A percentile compares a stretch with the other conserved stretches of the same genome.
Evolutionary conservation across 2,888 invertebrate genomes (phyloP).

Genomic region (Myopa testacea): DNA sequence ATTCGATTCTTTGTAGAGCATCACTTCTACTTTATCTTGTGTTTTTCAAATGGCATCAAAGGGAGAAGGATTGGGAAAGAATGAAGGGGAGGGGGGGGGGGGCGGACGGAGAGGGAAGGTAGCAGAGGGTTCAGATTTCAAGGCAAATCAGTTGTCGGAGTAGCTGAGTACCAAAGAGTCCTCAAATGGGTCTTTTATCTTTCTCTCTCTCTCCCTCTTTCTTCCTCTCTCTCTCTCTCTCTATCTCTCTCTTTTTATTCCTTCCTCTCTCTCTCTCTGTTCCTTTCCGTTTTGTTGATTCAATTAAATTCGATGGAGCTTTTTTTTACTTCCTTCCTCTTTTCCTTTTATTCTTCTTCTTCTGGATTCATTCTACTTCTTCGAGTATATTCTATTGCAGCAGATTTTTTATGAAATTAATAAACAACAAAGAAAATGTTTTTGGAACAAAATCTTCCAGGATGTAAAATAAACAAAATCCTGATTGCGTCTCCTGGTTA

Average conservation of each 20-base stretch:
- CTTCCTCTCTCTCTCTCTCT: too few relatives aligned
- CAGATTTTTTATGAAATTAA: neutral
- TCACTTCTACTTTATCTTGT: too few relatives aligned
- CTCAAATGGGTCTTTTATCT: too few relatives aligned
- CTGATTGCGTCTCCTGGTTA: neutral
- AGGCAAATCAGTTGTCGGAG: too few relatives aligned
- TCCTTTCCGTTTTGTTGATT: slow-evolving; percentile 38
- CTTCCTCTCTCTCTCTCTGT: neutral
- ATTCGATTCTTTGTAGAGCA: neutral
- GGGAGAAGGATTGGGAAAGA: neutral
- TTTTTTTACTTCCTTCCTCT: neutral
- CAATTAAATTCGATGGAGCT: slow-evolving; percentile 46
- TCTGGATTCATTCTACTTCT: slow-evolving; percentile 14
- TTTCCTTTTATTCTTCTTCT: too few relatives aligned
- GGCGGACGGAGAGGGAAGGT: neutral
- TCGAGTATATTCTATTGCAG: slow-evolving; percentile 28
- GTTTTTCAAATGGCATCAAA: neutral
- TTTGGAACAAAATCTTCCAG: neutral
- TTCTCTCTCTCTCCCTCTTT: too few relatives aligned
- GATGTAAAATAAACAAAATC: neutral
- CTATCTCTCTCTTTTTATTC: too few relatives aligned
- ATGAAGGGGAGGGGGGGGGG: neutral
- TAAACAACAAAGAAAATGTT: neutral
- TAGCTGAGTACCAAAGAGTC: too few relatives aligned
- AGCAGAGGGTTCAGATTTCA: too few relatives aligned